Percentiles rank a stretch among this genome's conserved stretches.
Conservation (phyloP, 2,888 invertebrate genomes). For the Phorcus lineatus region DNA sequence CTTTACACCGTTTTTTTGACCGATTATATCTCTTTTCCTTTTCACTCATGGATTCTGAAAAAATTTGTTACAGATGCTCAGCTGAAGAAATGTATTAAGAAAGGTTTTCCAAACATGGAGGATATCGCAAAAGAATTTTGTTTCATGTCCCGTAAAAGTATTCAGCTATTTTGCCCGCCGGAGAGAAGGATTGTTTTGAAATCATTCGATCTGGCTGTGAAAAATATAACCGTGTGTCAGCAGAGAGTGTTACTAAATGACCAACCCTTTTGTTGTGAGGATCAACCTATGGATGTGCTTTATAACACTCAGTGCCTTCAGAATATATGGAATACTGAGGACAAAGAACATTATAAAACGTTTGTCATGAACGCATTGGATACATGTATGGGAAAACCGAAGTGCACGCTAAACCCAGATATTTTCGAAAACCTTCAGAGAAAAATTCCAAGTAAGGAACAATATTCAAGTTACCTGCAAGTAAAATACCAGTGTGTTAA, state of each 20-base stretch:
- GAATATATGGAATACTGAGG: not conserved
- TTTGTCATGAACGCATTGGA: not conserved
- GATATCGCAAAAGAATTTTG: no score
- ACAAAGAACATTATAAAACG: not conserved
- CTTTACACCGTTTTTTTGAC: no score
- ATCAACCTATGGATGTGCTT: not conserved
- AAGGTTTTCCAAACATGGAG: no score
- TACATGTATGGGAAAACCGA: not conserved
- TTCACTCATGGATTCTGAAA: no score
- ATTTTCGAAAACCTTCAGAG: not conserved
- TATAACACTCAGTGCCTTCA: not conserved
- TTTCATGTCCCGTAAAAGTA: no score
- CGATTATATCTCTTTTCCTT: no score
- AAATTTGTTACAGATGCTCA: no score
- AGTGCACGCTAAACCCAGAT: not conserved
- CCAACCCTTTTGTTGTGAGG: not conserved
- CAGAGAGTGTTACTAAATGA: not conserved
- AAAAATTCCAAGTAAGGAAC: not conserved
- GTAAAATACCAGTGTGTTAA: conserved; percentile 7
- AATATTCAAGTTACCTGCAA: not conserved
- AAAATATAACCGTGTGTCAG: not conserved
- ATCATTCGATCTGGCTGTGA: not conserved
- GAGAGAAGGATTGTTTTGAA: not conserved
- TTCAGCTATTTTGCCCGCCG: not conserved
- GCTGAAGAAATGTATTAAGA: no score